Conservation (phyloP, 2,113 vertebrate genomes). For the Perccottus glenii region DNA sequence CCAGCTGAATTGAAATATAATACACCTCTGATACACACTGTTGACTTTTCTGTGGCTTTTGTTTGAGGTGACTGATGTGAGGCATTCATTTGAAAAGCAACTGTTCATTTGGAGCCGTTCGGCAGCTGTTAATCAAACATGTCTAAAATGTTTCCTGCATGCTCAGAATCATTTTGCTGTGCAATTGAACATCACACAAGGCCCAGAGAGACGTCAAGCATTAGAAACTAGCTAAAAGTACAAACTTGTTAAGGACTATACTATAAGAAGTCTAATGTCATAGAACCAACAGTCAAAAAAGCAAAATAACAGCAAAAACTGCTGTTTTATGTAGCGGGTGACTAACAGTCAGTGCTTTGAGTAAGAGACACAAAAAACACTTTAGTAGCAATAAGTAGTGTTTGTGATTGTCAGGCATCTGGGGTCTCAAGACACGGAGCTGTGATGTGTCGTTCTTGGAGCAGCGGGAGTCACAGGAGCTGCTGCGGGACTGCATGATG, state of each 20-base stretch:
- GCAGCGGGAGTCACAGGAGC: slow-evolving; percentile 68
- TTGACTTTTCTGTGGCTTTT: slow-evolving; percentile 1
- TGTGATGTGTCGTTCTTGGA: slow-evolving; percentile 77
- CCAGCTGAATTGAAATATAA: slow-evolving; percentile 14
- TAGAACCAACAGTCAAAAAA: slow-evolving; percentile 1
- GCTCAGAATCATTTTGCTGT: slow-evolving; percentile 3
- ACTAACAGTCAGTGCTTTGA: slow-evolving; percentile 13
- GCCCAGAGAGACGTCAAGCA: slow-evolving; percentile 11
- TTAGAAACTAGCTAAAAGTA: slow-evolving; percentile 22
- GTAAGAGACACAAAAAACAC: slow-evolving; percentile 8
- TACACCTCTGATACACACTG: not conserved
- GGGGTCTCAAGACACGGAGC: slow-evolving; percentile 60
- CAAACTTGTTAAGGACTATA: slow-evolving; percentile 8
- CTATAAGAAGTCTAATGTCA: not conserved
- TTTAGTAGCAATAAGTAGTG: not conserved
- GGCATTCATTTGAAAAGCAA: slow-evolving; percentile 4
- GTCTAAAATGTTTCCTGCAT: slow-evolving; percentile 8
- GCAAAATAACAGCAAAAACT: slow-evolving; percentile 15
- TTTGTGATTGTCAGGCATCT: not conserved
- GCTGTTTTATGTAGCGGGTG: slow-evolving; percentile 14
- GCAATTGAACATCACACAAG: slow-evolving; percentile 4
- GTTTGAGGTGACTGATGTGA: slow-evolving; percentile 9
- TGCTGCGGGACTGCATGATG: slow-evolving; percentile 58
- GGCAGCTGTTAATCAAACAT: slow-evolving; percentile 10
- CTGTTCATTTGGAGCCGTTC: not conserved